Conservation (phyloP, 2,888 invertebrate species). For the Hemistola chrysoprasaria region DNA sequence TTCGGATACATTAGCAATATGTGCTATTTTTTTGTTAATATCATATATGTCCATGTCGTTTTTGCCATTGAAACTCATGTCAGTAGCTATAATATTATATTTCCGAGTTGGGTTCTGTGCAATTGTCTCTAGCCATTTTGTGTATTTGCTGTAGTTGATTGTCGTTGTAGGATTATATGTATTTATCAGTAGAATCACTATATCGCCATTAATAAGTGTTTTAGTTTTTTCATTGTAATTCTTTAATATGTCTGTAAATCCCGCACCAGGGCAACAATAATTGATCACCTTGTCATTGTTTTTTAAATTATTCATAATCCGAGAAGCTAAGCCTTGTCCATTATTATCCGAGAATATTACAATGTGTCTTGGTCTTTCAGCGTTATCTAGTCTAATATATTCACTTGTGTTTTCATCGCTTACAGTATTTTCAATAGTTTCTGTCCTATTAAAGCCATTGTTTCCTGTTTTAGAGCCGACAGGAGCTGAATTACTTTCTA, state of each 20-base stretch:
- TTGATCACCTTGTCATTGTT: background rate
- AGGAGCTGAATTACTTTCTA: no score
- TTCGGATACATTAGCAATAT: background rate
- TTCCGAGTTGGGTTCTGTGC: background rate
- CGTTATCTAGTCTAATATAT: no score
- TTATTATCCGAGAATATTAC: background rate
- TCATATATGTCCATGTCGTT: background rate
- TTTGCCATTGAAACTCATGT: background rate
- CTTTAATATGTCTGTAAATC: background rate
- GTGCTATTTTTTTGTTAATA: background rate
- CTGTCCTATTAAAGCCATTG: no score
- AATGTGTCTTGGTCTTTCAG: no score
- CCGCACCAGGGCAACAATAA: constrained; percentile 1
- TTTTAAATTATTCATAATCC: background rate
- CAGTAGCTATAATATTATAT: constrained; percentile 1
- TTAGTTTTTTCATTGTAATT: background rate
- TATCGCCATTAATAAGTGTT: background rate
- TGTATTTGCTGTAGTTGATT: background rate
- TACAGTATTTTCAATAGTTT: no score
- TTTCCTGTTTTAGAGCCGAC: no score
- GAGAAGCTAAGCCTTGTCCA: background rate
- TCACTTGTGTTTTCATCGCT: no score
- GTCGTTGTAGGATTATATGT: background rate
- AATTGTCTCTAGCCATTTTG: background rate
- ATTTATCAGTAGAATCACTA: background rate